Evolutionary conservation across 2,888 invertebrate species (phyloP).

Genomic region (Lumbricus terrestris): DNA sequence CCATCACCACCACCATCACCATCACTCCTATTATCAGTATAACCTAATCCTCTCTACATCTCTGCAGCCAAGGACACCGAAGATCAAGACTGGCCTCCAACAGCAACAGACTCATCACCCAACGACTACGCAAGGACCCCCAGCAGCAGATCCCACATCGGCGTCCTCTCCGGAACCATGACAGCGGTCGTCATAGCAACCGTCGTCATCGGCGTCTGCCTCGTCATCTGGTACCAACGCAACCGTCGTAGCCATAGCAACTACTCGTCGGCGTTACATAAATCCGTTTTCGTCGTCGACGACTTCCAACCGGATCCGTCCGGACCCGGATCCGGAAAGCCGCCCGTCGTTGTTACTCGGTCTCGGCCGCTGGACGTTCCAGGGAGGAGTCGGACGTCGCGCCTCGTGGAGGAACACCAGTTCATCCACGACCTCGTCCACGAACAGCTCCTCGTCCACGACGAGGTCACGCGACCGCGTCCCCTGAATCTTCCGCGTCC

Average conservation of each 20-base stretch:
- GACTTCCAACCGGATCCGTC: too few relatives aligned
- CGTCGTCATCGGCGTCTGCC: slow-evolving; percentile 71
- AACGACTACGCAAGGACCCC: not conserved
- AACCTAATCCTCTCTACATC: too few relatives aligned
- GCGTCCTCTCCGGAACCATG: slow-evolving; percentile 65
- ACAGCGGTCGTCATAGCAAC: slow-evolving; percentile 70
- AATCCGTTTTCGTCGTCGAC: not conserved
- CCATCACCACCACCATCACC: too few relatives aligned
- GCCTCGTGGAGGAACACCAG: too few relatives aligned
- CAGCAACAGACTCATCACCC: not conserved
- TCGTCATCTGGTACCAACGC: slow-evolving; percentile 64
- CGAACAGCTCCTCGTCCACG: not conserved
- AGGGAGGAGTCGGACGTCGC: not conserved
- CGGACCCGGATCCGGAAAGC: not conserved
- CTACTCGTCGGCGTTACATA: slow-evolving; percentile 13
- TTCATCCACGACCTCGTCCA: not conserved
- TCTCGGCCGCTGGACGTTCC: not conserved
- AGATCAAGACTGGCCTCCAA: not conserved
- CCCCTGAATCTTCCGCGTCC: not conserved
- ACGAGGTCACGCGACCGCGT: not conserved
- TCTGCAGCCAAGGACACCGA: not conserved
- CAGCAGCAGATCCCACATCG: slow-evolving; percentile 28
- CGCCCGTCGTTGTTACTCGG: not conserved
- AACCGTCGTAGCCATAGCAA: slow-evolving; percentile 61
- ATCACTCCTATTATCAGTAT: too few relatives aligned